Conservation (phyloP, 1,140 invertebrate genomes). For the Elymnias hypermnestra region DNA sequence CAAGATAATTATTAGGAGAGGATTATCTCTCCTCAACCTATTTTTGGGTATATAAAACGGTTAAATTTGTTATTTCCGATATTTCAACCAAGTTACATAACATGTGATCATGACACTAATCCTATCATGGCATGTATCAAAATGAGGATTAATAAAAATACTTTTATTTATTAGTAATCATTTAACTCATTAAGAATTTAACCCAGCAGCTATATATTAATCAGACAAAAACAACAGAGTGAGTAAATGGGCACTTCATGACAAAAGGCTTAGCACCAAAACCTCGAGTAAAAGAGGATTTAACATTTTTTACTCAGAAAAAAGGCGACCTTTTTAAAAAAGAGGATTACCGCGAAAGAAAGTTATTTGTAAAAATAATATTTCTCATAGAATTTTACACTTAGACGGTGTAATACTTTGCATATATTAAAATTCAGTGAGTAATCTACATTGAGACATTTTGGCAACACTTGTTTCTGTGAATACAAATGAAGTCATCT, state of each 20-base stretch:
- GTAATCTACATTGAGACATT: constrained; percentile 16
- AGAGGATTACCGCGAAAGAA: constrained; percentile 2
- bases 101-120: no score
- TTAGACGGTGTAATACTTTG: constrained; percentile 1
- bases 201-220: no score
- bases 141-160: no score
- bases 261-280: constrained; percentile 59
- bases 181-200: no score
- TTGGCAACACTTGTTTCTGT: constrained; percentile 22
- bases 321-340: constrained; percentile 7
- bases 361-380: constrained; percentile 4
- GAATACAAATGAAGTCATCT: constrained; percentile 21
- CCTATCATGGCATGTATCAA: no score
- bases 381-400: constrained; percentile 2
- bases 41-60: no score
- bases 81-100: no score
- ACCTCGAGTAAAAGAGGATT: constrained; percentile 45
- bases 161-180: no score
- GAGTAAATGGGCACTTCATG: constrained; percentile 51
- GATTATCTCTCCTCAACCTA: no score
- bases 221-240: no score
- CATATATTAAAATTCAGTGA: constrained; percentile 16
- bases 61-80: no score
- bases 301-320: constrained; percentile 27
- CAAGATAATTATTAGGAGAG: no score